These are phyloP conservation scores for Polypedilum pembai DNA, from an alignment of 1,140 invertebrate genomes.

Conservation along the genomic window DNA sequence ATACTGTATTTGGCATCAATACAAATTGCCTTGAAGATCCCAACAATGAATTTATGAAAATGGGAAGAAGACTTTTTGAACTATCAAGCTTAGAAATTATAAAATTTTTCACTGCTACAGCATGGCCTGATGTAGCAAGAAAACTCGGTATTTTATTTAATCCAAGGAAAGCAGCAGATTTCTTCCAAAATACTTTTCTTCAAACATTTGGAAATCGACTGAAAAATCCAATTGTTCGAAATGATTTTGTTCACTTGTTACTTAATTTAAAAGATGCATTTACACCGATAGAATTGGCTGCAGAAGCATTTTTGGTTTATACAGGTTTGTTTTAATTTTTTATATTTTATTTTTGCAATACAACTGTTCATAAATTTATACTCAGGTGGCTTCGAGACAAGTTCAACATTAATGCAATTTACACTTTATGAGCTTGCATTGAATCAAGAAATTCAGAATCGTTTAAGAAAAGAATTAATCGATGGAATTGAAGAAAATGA, in stretches of 20 bases:
- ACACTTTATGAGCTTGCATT: conserved; percentile 44
- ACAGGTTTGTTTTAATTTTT: too few relatives aligned
- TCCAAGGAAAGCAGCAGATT: not conserved
- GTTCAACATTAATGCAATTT: conserved; percentile 44
- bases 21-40: conserved; percentile 48
- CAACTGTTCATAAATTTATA: too few relatives aligned
- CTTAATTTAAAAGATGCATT: conserved; percentile 46
- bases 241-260: conserved; percentile 52
- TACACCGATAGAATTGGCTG: conserved; percentile 32
- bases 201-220: conserved; percentile 40
- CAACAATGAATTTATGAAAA: conserved; percentile 43
- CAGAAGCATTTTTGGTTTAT: conserved; percentile 41
- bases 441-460: conserved; percentile 47
- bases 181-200: not conserved
- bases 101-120: not conserved
- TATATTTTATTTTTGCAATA: too few relatives aligned
- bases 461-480: conserved; percentile 46
- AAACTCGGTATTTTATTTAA: not conserved
- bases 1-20: conserved; percentile 52
- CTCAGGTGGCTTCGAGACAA: conserved; percentile 51
- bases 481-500: conserved; percentile 35
- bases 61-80: not conserved
- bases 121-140: not conserved
- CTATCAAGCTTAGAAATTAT: conserved; percentile 35
- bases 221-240: conserved; percentile 40